Base-by-base conservation (phyloP, 2,888 invertebrate species). In the Imbricaverruca yamaguchii region DNA sequence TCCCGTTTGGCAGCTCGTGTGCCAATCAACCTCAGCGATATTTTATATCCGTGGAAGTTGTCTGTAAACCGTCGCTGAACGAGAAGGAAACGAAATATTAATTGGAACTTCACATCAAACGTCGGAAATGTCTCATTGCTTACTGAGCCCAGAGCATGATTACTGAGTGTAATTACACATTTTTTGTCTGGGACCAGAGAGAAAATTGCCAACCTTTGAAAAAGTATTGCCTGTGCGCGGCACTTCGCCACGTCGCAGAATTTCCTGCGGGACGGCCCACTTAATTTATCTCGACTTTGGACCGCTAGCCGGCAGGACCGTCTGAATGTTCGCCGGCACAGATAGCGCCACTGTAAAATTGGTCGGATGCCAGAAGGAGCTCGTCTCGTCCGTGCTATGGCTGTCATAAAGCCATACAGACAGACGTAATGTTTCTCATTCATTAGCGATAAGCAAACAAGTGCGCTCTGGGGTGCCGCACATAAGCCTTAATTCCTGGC, bases 401-500 rank as follows among this genome's bases (percentile, higher is more conserved):
- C 74, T 74, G 74, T 74, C 74, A 74, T 74, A 74, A 74, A 74
- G 74, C 74, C 23, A 74, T 74, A 74, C 74, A 55, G 55, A 74
- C 53, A 21, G 21, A 74, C 74, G 21, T 74, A 74, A 74, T 55
- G 74, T 21, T 55, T 55, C 55, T 55, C 74, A 74, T 74, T 74
- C 74, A 74, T 74, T 74, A 74, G 74, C 55, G 74, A 74, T 74
- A 74, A 74, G 74, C 74, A 74, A 74, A 74, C 74, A 74, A 74
- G 74, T 74, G 74, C 74, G 74, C 74, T 74, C 74, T 74, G 21
- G 74, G 74, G 74, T 74, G 74, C n/a, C 18, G 53, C 74, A 74
- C 74, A 55, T 74, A 74, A 74, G 74, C 74, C 74, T 74, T 74
- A 74, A 74, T 74, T 74, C 23, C 74, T 74, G 74, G 10, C 55